A percentile compares a stretch with the other conserved stretches of the same genome.
phyloP scores from a whole-genome alignment of 2,797 vertebrate genomes.

The Thripadectes ignobilis region DNA sequence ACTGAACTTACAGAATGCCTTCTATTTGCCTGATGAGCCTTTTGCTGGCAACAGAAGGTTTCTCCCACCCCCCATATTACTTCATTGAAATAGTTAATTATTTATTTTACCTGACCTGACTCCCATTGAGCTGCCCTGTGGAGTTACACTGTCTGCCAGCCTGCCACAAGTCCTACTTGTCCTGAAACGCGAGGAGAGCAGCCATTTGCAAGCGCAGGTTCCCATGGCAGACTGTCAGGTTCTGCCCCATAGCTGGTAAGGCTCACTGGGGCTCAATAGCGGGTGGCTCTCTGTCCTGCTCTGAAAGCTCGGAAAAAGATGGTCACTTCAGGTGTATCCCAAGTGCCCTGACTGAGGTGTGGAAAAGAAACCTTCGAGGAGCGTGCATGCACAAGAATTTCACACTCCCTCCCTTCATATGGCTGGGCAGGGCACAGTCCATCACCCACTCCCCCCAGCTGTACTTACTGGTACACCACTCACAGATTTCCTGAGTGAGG shows the following conservation, averaged over 20 bases:
- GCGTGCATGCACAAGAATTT: rapidly evolving
- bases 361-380: not conserved
- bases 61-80: rapidly evolving
- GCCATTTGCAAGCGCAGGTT: rapidly evolving
- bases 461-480: not conserved
- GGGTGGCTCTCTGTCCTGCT: not conserved
- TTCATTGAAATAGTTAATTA: not conserved
- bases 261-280: rapidly evolving
- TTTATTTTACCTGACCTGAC: not conserved
- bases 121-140: rapidly evolving
- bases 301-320: too few relatives aligned
- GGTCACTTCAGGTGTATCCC: not conserved
- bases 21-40: not conserved
- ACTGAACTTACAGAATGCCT: not conserved
- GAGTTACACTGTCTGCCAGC: not conserved
- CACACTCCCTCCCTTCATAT: not conserved
- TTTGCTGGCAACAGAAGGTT: not conserved
- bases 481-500: not conserved
- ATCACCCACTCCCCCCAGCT: not conserved
- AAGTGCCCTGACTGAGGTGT: not conserved
- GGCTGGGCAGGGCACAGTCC: not conserved
- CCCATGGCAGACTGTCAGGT: rapidly evolving
- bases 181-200: rapidly evolving
- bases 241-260: rapidly evolving
- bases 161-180: rapidly evolving